These are phyloP conservation scores for Vidua chalybeata DNA, from an alignment of 2,113 vertebrate genomes.

Conservation along the genomic window DNA sequence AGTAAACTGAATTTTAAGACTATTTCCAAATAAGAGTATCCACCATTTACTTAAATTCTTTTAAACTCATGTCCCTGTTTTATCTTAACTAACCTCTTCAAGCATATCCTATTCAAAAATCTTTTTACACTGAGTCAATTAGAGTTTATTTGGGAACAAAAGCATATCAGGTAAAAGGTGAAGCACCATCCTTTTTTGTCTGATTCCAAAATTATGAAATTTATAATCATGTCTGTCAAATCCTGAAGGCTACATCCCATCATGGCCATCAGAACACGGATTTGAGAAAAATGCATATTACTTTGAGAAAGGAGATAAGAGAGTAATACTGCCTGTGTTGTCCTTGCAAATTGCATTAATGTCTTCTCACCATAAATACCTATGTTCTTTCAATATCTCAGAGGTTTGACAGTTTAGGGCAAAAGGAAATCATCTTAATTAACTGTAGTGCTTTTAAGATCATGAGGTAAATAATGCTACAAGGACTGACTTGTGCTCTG, in stretches of 20 bases:
- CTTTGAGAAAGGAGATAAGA: neutral
- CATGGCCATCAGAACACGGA: neutral
- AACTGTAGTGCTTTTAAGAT: neutral
- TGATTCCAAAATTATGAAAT: neutral
- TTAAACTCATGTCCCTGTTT: neutral
- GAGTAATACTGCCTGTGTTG: neutral
- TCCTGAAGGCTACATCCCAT: neutral
- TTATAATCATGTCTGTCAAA: neutral
- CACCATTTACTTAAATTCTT: neutral
- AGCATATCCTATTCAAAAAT: neutral
- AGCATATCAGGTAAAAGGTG: neutral
- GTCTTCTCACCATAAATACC: neutral
- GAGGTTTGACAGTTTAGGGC: neutral
- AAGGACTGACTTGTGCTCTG: neutral
- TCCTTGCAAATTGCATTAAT: neutral
- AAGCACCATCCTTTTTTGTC: neutral
- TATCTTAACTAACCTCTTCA: neutral
- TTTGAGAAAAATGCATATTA: neutral
- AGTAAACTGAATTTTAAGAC: neutral
- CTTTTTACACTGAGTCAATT: neutral
- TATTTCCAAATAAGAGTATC: neutral
- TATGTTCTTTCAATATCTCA: neutral
- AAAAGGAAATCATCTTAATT: neutral
- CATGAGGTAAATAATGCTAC: fast-evolving
- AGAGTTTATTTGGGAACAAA: neutral